Evolutionary conservation across 2,797 vertebrate genomes (phyloP), one percentile per base, ranked within the genome.

Genomic region (Synanceia verrucosa): DNA sequence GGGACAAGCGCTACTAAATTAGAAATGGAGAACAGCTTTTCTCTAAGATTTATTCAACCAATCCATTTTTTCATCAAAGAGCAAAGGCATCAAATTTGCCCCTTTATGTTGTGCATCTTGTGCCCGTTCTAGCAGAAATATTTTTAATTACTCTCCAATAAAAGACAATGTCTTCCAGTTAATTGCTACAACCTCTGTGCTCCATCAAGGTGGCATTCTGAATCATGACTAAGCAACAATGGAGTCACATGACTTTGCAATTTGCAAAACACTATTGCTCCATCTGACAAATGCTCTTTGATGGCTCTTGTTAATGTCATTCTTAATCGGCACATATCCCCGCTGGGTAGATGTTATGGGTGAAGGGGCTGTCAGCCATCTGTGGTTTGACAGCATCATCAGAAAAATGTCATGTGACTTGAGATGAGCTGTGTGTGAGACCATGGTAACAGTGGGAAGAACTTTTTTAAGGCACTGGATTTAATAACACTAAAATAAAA

Each of bases 341-440:
- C 59, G 12, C 52, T 43, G 79, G 79, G 76, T 62, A 56, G 64
- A 81, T 43, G 73, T 63, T 60, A 63, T 33, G 34, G 56, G 59
- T 67, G 55, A 82, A 58, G 56, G 65, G 58, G 36, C 61, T 75
- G 70, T 81, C 85, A 83, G 76, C 79, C 81, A 79, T 89, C 82
- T 81, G 84, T 47, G 11, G 29, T 23, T 24, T 86, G 86, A 86
- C 73, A 80, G 50, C 70, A 23, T 65, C 60, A 73, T 82, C 72
- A 66, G 69, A 60, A 74, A 86, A 71, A 81, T 72, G 73, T 66
- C 64, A 67, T 60, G 58, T 69, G 76, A 76, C 62, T 68, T 74
- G 78, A n/a, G n/a, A 86, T 65, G 68, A 73, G 70, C 58, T 66
- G n/a, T 37, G 36, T 39, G 44, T 37, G 47, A 72, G 65, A 73